Percentiles rank a stretch among this genome's conserved stretches.
Conservation (phyloP, 2,797 vertebrate genomes). For the Mus caroli region DNA sequence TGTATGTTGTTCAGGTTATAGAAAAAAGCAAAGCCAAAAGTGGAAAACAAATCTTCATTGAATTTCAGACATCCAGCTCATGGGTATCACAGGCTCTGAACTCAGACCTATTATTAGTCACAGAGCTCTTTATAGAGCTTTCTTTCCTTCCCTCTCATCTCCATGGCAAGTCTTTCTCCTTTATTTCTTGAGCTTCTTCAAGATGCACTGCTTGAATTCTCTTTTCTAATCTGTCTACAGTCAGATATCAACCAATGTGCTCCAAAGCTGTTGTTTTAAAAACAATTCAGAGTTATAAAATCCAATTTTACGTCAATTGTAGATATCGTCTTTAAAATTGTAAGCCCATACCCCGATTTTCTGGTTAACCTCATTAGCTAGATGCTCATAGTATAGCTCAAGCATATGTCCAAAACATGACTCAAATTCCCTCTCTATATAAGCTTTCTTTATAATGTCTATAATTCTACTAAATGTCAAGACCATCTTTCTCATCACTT, state of each 20-base stretch:
- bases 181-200: neutral
- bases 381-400: neutral
- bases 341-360: neutral
- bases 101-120: neutral
- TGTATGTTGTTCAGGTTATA: neutral
- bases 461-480: neutral
- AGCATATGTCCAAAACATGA: neutral
- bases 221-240: neutral
- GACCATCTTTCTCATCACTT: neutral
- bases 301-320: neutral
- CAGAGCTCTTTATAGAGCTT: neutral
- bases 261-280: neutral
- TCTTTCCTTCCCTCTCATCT: neutral
- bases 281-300: neutral
- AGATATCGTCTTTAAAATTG: neutral
- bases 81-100: neutral
- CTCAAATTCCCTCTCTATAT: neutral
- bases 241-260: neutral
- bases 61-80: neutral
- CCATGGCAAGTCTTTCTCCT: neutral
- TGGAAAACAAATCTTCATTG: neutral
- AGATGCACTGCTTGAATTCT: neutral
- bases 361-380: neutral
- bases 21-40: neutral
- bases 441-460: neutral